Evolutionary conservation across 64 coral and sea anemone genomes (phyloP).

Genomic region (Stylophora pistillata): DNA sequence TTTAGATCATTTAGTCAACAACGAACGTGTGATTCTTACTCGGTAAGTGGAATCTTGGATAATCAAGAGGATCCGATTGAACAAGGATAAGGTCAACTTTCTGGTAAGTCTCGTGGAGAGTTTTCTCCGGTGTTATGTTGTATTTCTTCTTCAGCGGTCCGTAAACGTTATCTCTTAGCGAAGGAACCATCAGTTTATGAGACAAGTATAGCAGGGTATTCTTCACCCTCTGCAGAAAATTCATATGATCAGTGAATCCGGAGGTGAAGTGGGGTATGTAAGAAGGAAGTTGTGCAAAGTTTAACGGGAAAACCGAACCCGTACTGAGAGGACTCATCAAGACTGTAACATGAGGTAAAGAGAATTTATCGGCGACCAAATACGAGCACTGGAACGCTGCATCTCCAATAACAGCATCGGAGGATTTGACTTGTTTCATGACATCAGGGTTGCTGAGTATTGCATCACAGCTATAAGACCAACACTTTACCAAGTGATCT

Average conservation of each 20-base stretch:
- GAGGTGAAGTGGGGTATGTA: slow-evolving; percentile 20
- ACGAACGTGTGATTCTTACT: neutral
- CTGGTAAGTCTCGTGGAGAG: neutral
- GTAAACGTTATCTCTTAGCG: neutral
- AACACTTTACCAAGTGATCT: neutral
- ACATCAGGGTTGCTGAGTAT: neutral
- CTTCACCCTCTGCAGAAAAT: neutral
- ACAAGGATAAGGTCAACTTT: neutral
- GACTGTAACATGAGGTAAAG: slow-evolving; percentile 20
- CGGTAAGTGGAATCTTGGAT: neutral
- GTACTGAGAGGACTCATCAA: neutral
- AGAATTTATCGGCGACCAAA: slow-evolving; percentile 37
- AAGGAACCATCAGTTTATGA: neutral
- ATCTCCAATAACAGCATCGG: slow-evolving; percentile 36
- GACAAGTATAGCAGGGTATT: neutral
- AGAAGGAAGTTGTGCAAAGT: neutral
- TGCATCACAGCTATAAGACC: neutral
- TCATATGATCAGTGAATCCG: neutral
- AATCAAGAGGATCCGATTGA: neutral
- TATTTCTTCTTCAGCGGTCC: neutral
- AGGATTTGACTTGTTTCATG: neutral
- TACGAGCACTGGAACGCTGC: slow-evolving; percentile 8
- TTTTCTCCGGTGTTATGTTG: neutral
- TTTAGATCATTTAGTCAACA: too few relatives aligned
- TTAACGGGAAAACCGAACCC: neutral